A percentile compares a stretch with the other conserved stretches of the same genome.
Conservation (phyloP, 2,888 invertebrate species). For the Cephus runcator region DNA sequence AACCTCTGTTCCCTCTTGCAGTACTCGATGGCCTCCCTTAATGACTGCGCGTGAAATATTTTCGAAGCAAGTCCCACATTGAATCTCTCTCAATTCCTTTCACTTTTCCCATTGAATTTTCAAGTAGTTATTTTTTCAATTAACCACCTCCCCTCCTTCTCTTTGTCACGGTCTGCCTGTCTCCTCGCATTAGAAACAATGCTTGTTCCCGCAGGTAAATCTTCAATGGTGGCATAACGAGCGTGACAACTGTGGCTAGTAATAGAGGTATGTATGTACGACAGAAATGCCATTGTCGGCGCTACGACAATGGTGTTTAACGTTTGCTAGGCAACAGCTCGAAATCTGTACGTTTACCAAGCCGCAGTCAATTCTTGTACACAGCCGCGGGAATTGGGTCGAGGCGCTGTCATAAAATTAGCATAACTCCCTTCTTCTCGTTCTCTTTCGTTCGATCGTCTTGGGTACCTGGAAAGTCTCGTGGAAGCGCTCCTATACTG, state of each 20-base stretch:
- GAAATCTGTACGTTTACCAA: conserved; percentile 27
- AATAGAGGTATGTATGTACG: background rate
- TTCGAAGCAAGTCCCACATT: background rate
- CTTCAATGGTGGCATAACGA: conserved; percentile 38
- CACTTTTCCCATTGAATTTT: background rate
- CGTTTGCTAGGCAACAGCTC: conserved; percentile 31
- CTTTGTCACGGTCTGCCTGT: conserved; percentile 11
- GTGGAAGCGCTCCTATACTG: background rate
- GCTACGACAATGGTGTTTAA: conserved; percentile 22
- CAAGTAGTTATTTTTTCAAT: background rate
- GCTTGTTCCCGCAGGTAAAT: conserved; percentile 5
- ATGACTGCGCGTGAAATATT: background rate
- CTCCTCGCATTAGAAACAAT: conserved; percentile 6
- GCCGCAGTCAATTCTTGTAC: conserved; percentile 20
- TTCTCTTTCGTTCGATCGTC: conserved; percentile 11
- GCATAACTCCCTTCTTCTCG: conserved; percentile 40
- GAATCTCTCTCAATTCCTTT: background rate
- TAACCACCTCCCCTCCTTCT: conserved; percentile 4
- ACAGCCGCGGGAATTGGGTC: conserved; percentile 44
- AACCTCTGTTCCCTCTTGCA: conserved; percentile 9
- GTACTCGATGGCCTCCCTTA: background rate
- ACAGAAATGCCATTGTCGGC: background rate
- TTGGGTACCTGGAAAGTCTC: background rate
- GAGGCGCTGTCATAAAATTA: conserved; percentile 51
- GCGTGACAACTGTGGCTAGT: conserved; percentile 28